These are phyloP conservation scores for Corythornis vintsioides DNA, from an alignment of 2,113 vertebrate genomes.

Conservation along the genomic window DNA sequence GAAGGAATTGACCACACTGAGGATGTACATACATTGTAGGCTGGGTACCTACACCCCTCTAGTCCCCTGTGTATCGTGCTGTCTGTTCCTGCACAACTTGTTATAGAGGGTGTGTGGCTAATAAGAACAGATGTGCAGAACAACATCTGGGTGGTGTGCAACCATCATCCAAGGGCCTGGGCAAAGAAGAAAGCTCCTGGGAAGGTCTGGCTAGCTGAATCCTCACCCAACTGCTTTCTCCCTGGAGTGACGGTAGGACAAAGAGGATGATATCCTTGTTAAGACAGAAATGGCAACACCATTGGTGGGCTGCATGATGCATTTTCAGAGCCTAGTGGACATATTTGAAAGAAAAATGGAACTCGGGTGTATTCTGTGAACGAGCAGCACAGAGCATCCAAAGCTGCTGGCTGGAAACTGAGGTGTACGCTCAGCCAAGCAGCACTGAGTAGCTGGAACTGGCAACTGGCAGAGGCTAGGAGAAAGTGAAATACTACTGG, in stretches of 20 bases:
- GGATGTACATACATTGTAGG: rapidly evolving
- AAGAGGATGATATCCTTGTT: not conserved
- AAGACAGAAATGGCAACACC: not conserved
- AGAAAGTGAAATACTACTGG: not conserved
- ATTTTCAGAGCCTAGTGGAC: not conserved
- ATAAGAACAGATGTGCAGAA: not conserved
- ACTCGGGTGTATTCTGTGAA: not conserved
- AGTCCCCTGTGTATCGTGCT: rapidly evolving
- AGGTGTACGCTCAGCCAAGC: not conserved
- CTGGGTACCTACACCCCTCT: rapidly evolving
- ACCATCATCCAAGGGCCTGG: not conserved
- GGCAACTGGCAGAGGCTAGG: not conserved
- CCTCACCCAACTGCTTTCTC: not conserved
- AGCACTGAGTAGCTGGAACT: not conserved
- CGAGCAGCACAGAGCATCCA: not conserved
- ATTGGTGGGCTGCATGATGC: rapidly evolving
- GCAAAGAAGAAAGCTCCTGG: not conserved
- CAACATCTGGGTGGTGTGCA: rapidly evolving
- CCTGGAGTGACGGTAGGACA: not conserved
- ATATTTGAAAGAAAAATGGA: not conserved
- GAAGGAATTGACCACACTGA: not conserved
- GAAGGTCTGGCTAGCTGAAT: not conserved
- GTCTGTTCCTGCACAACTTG: rapidly evolving
- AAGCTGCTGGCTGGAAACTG: not conserved
- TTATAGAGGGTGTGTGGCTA: rapidly evolving